Percentiles rank a stretch among this genome's conserved stretches.
Conservation (phyloP, 2,797 vertebrate species). For the Varecia variegata region DNA sequence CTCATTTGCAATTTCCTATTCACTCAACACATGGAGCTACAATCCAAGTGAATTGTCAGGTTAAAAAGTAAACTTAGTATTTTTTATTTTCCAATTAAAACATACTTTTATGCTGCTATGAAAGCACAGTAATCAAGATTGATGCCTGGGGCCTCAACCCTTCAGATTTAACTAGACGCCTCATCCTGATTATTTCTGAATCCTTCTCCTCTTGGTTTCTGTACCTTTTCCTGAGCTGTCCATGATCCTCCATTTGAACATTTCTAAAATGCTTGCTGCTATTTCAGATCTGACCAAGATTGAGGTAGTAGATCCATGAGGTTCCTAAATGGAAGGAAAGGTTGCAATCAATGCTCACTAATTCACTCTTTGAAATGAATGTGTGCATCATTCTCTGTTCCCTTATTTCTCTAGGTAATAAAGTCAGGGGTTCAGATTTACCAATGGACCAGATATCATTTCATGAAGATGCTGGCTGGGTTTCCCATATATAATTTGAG, state of each 20-base stretch:
- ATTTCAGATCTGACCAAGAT: not conserved
- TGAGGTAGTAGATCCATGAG: not conserved
- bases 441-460: not conserved
- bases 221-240: not conserved
- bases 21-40: not conserved
- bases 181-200: not conserved
- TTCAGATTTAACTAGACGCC: not conserved
- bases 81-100: conserved; percentile 22
- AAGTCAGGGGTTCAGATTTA: not conserved
- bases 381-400: not conserved
- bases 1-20: conserved; percentile 43
- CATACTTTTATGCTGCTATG: not conserved
- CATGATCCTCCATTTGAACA: not conserved
- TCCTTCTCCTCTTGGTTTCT: not conserved
- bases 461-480: not conserved
- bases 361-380: not conserved
- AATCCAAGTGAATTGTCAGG: conserved; percentile 12
- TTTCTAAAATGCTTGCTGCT: conserved; percentile 1
- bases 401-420: not conserved
- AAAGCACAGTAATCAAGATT: not conserved
- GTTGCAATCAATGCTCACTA: not conserved
- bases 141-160: not conserved
- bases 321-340: not conserved
- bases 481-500: not conserved
- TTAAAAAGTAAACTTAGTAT: conserved; percentile 2